Base-by-base conservation (phyloP, 2,797 vertebrate species). In the Pachyuromys duprasi region DNA sequence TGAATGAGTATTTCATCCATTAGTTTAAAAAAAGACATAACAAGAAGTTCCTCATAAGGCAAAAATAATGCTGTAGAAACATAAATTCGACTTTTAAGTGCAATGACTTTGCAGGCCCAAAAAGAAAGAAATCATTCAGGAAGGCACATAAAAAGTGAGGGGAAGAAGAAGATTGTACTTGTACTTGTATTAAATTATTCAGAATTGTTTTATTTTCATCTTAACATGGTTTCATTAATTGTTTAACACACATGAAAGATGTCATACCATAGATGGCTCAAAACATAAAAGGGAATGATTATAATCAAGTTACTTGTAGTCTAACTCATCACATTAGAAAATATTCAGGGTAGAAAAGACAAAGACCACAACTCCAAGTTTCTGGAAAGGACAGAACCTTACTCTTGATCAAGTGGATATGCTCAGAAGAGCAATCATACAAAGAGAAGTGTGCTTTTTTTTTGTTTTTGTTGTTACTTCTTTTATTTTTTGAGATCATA, bases 171-270 rank as follows among this genome's bases (percentile, higher is more conserved):
- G 65, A 75, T 70, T 33, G 69, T 28, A 62, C 8, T 49, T 95
- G 33, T 60, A 93, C 49, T 63, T 82, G 39, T 49, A 55, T 89
- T 92, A 49, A 63, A 80, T 74, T 86, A 88, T 76, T 69, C 18
- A 63, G 36, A 82, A 82, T 87, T 96, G 45, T 86, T 96, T 94
- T 57, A 74, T 42, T 12, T 94, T 95, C 79, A 95, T 92, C 74
- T 93, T 93, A 82, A 92, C 80, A 36, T 76, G 42, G 96, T 92
- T 96, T 95, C 26, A 26, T 92, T 96, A 86, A 92, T 65, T 62
- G 83, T 80, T 96, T 95, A 91, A 83, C 79, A 87, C 42, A 95
- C 39, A 79, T 55, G 11, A 87, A 93, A n/a, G 63, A 89, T 78
- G 55, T 22, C 82, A 36, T 91, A 84, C 65, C n/a, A 9, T 89